phyloP scores from a whole-genome alignment of 2,113 vertebrate species.

The Ciconia stormi region DNA sequence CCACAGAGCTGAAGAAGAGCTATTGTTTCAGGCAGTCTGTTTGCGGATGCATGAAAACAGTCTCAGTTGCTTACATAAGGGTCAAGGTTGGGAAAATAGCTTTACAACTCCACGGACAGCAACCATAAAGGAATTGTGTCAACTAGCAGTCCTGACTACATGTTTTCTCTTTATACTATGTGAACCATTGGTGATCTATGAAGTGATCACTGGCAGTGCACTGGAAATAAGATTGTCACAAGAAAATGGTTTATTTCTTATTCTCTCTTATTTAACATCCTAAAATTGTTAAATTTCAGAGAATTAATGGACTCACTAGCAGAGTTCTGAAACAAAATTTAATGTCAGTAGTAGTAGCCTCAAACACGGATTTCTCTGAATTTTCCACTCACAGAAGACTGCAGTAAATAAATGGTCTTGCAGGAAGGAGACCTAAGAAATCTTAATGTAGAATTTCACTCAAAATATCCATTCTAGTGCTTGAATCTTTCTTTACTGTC shows the following conservation, averaged over 20 bases:
- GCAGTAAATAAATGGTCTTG: not conserved
- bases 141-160: not conserved
- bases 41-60: slow-evolving; percentile 19
- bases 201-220: not conserved
- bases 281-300: not conserved
- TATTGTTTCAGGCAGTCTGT: slow-evolving; percentile 53
- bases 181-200: not conserved
- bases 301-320: not conserved
- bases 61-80: slow-evolving; percentile 34
- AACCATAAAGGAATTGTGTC: slow-evolving; percentile 24
- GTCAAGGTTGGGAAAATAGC: slow-evolving; percentile 46
- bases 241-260: not conserved
- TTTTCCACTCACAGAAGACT: not conserved
- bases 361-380: not conserved
- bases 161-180: not conserved
- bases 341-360: not conserved
- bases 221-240: not conserved
- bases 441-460: not conserved
- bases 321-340: not conserved
- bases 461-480: not conserved
- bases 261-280: not conserved
- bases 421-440: not conserved
- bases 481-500: not conserved
- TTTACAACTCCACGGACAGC: not conserved
- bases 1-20: slow-evolving; percentile 29